Percentiles rank a stretch among this genome's conserved stretches.
These are phyloP conservation scores for Drosophila hydei DNA, from an alignment of 1,140 invertebrate species.

Conservation along the genomic window DNA sequence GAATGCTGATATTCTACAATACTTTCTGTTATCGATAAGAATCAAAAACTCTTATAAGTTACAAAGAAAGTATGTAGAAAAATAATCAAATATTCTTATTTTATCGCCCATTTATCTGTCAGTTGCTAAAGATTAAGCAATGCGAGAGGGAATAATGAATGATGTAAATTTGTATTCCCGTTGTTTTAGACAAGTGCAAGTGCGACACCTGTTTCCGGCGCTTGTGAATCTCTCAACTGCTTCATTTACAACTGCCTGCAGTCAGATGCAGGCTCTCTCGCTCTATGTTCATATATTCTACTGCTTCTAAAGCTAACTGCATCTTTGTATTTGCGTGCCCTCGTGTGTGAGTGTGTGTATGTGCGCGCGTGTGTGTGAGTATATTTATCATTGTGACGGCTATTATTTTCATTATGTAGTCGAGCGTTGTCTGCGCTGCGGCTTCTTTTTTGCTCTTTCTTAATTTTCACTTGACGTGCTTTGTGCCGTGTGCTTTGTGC, in stretches of 20 bases:
- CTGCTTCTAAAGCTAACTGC: conserved; percentile 17
- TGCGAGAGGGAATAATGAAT: conserved; percentile 27
- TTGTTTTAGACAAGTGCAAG: conserved; percentile 38
- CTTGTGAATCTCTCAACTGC: conserved; percentile 39
- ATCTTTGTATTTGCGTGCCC: conserved; percentile 7
- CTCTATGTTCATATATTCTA: no score
- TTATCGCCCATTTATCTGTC: not conserved
- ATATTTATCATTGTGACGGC: conserved; percentile 40
- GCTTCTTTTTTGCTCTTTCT: conserved; percentile 56
- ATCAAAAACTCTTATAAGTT: no score
- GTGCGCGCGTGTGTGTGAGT: conserved; percentile 1
- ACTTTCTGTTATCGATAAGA: no score
- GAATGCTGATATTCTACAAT: no score
- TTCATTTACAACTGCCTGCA: conserved; percentile 37
- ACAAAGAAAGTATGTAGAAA: no score
- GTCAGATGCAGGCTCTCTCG: conserved; percentile 5
- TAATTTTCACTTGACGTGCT: conserved; percentile 79
- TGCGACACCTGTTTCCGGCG: conserved; percentile 76
- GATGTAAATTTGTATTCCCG: conserved; percentile 37
- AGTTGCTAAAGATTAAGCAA: conserved; percentile 4
- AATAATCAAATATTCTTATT: not conserved
- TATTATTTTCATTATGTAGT: conserved; percentile 69
- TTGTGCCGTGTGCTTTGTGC: conserved; percentile 36
- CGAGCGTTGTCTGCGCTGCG: conserved; percentile 35
- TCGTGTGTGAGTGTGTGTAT: conserved; percentile 4